Evolutionary conservation across 2,888 invertebrate species (phyloP).

Genomic region (Ethmia dodecea): DNA sequence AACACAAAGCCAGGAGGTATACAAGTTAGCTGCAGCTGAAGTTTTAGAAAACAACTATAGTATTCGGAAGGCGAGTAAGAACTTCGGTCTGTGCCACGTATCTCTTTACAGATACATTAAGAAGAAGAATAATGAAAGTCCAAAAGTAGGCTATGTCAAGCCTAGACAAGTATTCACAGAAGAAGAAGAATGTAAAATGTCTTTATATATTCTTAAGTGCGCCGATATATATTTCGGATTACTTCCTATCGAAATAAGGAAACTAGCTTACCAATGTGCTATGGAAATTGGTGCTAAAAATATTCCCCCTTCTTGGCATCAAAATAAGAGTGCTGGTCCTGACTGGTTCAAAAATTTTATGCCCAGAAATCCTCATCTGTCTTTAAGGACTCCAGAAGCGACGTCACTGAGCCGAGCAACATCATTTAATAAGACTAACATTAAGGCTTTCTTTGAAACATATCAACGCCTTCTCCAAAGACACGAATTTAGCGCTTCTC

Average conservation of each 20-base stretch:
- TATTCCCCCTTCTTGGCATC: constrained; percentile 12
- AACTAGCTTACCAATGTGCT: constrained; percentile 15
- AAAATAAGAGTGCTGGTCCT: constrained; percentile 13
- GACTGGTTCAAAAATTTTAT: constrained; percentile 15
- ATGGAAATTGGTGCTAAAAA: constrained; percentile 5
- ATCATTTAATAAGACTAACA: constrained; percentile 13
- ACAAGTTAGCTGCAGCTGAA: no score
- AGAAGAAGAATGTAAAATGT: constrained; percentile 15
- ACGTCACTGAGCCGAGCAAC: constrained; percentile 17
- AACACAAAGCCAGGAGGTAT: no score
- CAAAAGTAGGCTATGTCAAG: no score
- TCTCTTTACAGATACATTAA: no score
- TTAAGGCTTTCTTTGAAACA: constrained; percentile 16
- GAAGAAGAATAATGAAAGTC: no score
- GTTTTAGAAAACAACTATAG: no score
- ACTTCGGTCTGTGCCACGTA: no score
- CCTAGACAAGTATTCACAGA: not conserved
- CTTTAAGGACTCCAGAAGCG: constrained; percentile 16
- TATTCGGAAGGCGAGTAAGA: no score
- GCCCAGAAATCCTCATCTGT: constrained; percentile 14
- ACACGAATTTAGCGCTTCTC: constrained; percentile 12
- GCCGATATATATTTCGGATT: constrained; percentile 12
- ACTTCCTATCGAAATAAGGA: constrained; percentile 12
- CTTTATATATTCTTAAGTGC: constrained; percentile 15
- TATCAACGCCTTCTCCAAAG: constrained; percentile 8